phyloP scores from a whole-genome alignment of 1,140 invertebrate species.

The Thrips palmi region DNA sequence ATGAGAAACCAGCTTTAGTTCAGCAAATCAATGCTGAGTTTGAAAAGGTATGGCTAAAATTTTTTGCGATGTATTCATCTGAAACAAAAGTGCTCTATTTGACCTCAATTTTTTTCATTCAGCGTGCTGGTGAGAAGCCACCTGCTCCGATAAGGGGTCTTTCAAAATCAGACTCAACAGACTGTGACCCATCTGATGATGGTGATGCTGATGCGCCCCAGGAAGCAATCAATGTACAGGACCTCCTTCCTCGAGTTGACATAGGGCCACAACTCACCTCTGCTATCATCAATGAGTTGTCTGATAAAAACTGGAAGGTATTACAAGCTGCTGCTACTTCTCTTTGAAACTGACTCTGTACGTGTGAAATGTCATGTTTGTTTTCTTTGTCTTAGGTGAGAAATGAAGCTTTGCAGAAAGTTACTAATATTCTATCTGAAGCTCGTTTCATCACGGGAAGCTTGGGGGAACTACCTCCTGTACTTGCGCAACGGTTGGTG shows the following conservation, averaged over 20 bases:
- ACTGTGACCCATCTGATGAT: constrained; percentile 27
- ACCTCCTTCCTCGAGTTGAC: constrained; percentile 56
- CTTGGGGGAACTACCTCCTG: constrained; percentile 65
- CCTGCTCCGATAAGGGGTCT: constrained; percentile 48
- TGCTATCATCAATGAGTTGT: constrained; percentile 56
- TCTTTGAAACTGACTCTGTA: too few species aligned
- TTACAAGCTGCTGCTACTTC: too few species aligned
- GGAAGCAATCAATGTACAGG: constrained; percentile 35
- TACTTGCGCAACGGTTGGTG: constrained; percentile 47
- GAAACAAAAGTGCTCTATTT: constrained; percentile 11
- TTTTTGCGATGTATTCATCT: constrained; percentile 9
- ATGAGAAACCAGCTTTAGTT: constrained; percentile 66
- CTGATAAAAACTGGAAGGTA: constrained; percentile 90
- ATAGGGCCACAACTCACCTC: constrained; percentile 75
- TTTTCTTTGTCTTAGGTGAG: constrained; percentile 34
- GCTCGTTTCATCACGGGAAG: constrained; percentile 62
- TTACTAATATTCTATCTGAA: constrained; percentile 52
- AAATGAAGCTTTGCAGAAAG: constrained; percentile 63
- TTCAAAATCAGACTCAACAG: constrained; percentile 19
- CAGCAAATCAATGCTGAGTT: constrained; percentile 77
- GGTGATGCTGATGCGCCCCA: constrained; percentile 33
- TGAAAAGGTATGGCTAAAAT: constrained; percentile 39
- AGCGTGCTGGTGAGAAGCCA: constrained; percentile 35
- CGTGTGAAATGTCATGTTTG: not conserved
- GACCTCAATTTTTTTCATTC: constrained; percentile 15